These are phyloP conservation scores for Magallana gigas DNA, from an alignment of 1,140 invertebrate genomes.

Conservation along the genomic window DNA sequence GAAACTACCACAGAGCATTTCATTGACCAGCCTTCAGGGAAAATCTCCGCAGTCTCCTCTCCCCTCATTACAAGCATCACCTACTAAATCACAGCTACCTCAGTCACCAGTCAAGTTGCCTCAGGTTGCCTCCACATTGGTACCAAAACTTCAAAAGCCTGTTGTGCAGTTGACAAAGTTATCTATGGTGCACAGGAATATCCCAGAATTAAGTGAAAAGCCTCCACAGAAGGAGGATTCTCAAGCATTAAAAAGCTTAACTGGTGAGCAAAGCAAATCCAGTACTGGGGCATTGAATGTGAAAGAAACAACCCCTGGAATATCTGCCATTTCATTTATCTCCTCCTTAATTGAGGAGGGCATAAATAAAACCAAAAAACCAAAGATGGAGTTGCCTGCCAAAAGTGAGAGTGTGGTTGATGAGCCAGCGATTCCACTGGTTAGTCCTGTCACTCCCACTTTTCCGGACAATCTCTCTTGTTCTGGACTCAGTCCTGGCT, in stretches of 20 bases:
- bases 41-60: not conserved
- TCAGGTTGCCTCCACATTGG: too few relatives aligned
- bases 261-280: not conserved
- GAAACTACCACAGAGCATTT: not conserved
- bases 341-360: slow-evolving; percentile 17
- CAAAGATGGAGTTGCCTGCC: not conserved
- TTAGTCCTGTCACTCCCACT: not conserved
- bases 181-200: not conserved
- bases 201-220: not conserved
- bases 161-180: not conserved
- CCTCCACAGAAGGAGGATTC: not conserved
- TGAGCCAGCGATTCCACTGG: not conserved
- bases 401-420: not conserved
- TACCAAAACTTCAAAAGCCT: not conserved
- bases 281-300: not conserved
- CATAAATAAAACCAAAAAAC: slow-evolving; percentile 1
- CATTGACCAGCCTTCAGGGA: not conserved
- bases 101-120: not conserved
- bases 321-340: slow-evolving; percentile 1
- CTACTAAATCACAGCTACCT: slow-evolving; percentile 7
- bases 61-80: not conserved
- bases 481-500: too few relatives aligned
- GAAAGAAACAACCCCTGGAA: not conserved
- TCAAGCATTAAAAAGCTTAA: not conserved
- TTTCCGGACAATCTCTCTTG: too few relatives aligned